These are phyloP conservation scores for Balaenoptera acutorostrata DNA, from an alignment of 2,113 vertebrate species.

Conservation along the genomic window DNA sequence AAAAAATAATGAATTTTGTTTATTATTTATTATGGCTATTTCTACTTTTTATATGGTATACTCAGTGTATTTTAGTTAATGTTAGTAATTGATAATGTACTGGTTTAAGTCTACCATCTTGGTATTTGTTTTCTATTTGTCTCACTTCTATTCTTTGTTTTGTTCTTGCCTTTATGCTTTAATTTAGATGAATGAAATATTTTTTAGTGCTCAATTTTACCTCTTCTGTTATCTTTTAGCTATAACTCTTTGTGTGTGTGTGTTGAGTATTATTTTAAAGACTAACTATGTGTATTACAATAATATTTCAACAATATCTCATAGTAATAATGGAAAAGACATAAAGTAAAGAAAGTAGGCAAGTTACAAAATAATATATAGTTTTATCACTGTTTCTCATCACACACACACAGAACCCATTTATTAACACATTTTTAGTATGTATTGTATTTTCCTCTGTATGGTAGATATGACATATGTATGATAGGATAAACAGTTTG, in stretches of 20 bases:
- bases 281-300: background rate
- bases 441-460: background rate
- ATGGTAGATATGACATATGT: background rate
- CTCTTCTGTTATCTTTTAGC: background rate
- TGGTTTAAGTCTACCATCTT: background rate
- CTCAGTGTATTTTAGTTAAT: background rate
- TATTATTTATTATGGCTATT: background rate
- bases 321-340: background rate
- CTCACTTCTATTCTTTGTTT: background rate
- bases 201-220: background rate
- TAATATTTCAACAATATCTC: background rate
- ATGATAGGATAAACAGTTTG: background rate
- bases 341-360: background rate
- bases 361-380: background rate
- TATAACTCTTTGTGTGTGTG: background rate
- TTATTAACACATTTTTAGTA: background rate
- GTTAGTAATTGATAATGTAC: background rate
- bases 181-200: background rate
- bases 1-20: background rate
- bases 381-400: background rate
- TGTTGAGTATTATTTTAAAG: background rate
- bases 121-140: background rate
- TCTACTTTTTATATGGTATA: background rate
- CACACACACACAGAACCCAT: background rate
- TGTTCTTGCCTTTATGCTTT: background rate